Evolutionary conservation across 2,797 vertebrate species (phyloP).

Genomic region (Clarias pachynema): DNA sequence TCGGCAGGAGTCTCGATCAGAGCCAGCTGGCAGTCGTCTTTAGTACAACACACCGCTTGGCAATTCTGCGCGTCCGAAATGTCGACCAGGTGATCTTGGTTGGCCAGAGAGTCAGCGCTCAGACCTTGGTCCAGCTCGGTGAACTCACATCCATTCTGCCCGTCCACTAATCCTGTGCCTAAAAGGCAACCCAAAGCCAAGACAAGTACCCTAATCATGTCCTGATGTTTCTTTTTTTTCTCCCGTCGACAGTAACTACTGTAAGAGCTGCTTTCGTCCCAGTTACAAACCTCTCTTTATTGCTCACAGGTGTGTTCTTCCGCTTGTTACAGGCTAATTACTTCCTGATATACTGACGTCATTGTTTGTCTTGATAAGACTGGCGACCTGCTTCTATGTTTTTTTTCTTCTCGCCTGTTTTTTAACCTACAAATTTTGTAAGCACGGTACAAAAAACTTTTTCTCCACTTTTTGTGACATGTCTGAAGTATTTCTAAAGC

Average conservation of each 20-base stretch:
- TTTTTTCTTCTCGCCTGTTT: too few relatives aligned
- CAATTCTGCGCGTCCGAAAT: slow-evolving; percentile 44
- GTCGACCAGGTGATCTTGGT: fast-evolving
- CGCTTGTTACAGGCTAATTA: neutral
- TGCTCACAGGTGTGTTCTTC: neutral
- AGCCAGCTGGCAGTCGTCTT: slow-evolving; percentile 57
- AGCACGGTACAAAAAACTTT: too few relatives aligned
- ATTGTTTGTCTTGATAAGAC: neutral
- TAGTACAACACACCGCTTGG: slow-evolving; percentile 54
- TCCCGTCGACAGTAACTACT: too few relatives aligned
- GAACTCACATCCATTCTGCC: slow-evolving; percentile 45
- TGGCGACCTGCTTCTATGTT: neutral
- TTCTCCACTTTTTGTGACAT: too few relatives aligned
- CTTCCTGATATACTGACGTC: slow-evolving; percentile 1
- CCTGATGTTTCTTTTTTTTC: fast-evolving
- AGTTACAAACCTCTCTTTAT: neutral
- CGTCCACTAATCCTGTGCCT: slow-evolving; percentile 27
- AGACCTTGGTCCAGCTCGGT: slow-evolving; percentile 9
- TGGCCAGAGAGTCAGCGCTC: neutral
- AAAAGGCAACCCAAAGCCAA: slow-evolving; percentile 11
- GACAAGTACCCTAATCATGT: slow-evolving; percentile 44
- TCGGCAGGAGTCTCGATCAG: slow-evolving; percentile 49
- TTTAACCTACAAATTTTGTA: too few relatives aligned
- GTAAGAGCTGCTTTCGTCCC: neutral
- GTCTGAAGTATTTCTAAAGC: too few relatives aligned